Evolutionary conservation across 2,113 vertebrate species (phyloP).

Genomic region (Talpa occidentalis): DNA sequence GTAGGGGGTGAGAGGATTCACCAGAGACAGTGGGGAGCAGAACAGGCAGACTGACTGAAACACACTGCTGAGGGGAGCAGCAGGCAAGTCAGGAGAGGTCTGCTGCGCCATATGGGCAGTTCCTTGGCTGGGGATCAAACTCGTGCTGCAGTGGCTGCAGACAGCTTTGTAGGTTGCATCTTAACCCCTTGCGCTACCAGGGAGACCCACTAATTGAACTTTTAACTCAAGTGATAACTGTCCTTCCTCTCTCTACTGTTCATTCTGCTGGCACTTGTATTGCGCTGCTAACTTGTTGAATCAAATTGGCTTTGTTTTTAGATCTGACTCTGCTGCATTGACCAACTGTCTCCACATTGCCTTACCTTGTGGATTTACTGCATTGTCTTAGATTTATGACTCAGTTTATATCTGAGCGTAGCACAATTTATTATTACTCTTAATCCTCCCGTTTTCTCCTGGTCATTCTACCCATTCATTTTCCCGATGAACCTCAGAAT

Average conservation of each 20-base stretch:
- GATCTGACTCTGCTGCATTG: rapidly evolving
- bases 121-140: too few relatives aligned
- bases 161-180: too few relatives aligned
- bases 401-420: rapidly evolving
- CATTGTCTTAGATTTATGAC: rapidly evolving
- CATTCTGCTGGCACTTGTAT: not conserved
- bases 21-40: too few relatives aligned
- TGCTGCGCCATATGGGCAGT: too few relatives aligned
- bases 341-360: rapidly evolving
- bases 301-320: not conserved
- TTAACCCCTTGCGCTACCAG: too few relatives aligned
- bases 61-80: too few relatives aligned
- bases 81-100: too few relatives aligned
- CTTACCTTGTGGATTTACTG: rapidly evolving
- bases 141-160: too few relatives aligned
- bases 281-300: not conserved
- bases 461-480: not conserved
- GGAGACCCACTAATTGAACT: not conserved
- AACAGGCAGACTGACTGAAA: too few relatives aligned
- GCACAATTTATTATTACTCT: too few relatives aligned
- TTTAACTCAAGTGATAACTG: not conserved
- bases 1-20: too few relatives aligned
- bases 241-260: not conserved
- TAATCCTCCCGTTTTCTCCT: not conserved
- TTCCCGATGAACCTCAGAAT: not conserved